Evolutionary conservation across 2,888 invertebrate genomes (phyloP), one percentile per base, ranked within the genome.

Genomic region (Cenopis cana): DNA sequence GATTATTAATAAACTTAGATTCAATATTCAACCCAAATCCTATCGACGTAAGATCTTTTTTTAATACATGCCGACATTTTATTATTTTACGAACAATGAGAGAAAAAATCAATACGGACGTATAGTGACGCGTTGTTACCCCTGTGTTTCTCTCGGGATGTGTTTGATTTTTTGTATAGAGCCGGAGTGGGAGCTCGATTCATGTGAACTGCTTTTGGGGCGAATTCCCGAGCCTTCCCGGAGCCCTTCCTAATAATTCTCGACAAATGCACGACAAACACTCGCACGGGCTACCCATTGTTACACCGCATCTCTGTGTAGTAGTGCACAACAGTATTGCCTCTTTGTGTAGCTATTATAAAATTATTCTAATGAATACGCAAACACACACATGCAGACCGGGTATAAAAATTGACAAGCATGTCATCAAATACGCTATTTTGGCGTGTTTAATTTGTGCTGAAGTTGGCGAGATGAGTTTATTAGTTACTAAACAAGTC

Each of bases 121-220:
- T 86, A 87, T 84, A 89, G 90, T 87, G 90, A 88, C 89, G 91
- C 92, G 91, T 86, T 92, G 90, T 91, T 90, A 93, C 93, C 93
- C 93, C 92, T 93, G 92, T 93, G 93, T 91, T 93, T 93, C 93
- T 91, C 89, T 91, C 91, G 91, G 91, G 93, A 92, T 92, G 85
- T 87, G 88, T 92, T 90, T 90, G 91, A 91, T 93, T 93, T 93
- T 93, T 93, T 93, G 90, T 93, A 85, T 85, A 82, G 86, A 85
- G 86, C 89, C 89, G 88, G 89, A 92, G 92, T 92, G 91, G 92
- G 93, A 92, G 91, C 87, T 81, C 87, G 89, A 85, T 89, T 91
- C 93, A 93, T 93, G 93, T 91, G 93, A 93, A 93, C 93, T 90
- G 92, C 92, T 92, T 93, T 92, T 92, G 87, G 93, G 93, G 93